Base-by-base conservation (phyloP, 2,797 vertebrate species). In the Linurgus olivaceus region DNA sequence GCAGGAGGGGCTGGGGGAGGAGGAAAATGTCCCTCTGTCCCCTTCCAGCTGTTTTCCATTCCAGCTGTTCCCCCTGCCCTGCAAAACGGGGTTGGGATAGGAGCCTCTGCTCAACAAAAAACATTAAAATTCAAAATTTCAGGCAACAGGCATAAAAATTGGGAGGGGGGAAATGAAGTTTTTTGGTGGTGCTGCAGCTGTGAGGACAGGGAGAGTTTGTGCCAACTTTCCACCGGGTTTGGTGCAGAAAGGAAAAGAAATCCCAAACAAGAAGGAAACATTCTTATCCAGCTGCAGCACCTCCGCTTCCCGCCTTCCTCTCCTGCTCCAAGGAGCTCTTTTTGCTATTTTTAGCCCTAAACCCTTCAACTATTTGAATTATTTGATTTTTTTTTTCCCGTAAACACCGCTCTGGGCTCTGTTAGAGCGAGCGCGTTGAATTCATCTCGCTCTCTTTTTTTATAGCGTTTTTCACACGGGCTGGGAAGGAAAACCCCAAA, bases 361-460 rank as follows among this genome's bases (percentile, higher is more conserved):
- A 74, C 48, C 28, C 19, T 54, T 3, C 2, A 2, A 18, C 20
- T 26, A 3, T n/a, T 79, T 24, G 33, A 59, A 48, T 57, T 11
- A 25, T 57, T 25, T 57, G 15, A 11, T 55, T 37, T 50, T 45
- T 14, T 70, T 18, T 15, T 4, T 19, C 40, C 44, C 50, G 21
- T 2, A 16, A 48, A 31, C 19, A 0, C 16, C 7, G 4, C 84
- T 83, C 67, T 38, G 7, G 5, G 37, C 45, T 90, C 37, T 7
- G 48, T 3, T 37, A 9, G 24, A 17, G 33, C 6, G 55, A 58
- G 55, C 5, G 17, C 58, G 17, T 21, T 40, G 52, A n/a, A 1
- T 7, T 57, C 5, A 0, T 23, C 0, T 0, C 13, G 0, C 8
- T 55, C 40, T 47, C 2, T 0, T 20, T 18, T 25, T 55, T 19